A percentile compares a stretch with the other conserved stretches of the same genome.
phyloP scores from a whole-genome alignment of 2,888 invertebrate species.

The Scaptomyza polygonia region DNA sequence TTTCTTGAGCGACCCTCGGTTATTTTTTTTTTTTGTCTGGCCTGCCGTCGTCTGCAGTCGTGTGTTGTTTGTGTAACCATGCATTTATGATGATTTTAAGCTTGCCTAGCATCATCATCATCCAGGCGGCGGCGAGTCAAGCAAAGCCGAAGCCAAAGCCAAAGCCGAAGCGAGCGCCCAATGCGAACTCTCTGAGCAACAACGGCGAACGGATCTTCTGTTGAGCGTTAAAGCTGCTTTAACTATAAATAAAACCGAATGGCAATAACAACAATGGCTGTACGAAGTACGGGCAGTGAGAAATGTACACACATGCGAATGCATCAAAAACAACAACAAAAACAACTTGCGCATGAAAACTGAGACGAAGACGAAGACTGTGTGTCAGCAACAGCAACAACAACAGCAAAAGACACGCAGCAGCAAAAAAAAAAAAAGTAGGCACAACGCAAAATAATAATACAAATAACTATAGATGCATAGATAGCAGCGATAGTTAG shows the following conservation, averaged over 20 bases:
- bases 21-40: conserved; percentile 13
- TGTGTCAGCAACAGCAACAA: conserved; percentile 12
- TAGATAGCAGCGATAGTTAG: conserved; percentile 77
- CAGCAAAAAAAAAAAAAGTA: too few species aligned
- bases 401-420: conserved; percentile 36
- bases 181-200: background rate
- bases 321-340: conserved; percentile 67
- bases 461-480: conserved; percentile 79
- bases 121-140: conserved; percentile 40
- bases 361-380: conserved; percentile 28
- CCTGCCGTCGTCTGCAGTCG: conserved; percentile 18
- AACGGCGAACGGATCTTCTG: conserved; percentile 40
- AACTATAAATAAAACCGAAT: conserved; percentile 76
- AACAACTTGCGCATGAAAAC: conserved; percentile 53
- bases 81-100: conserved; percentile 81
- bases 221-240: conserved; percentile 67
- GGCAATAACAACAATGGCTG: conserved; percentile 58
- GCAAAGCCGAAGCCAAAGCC: conserved; percentile 9
- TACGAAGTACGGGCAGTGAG: background rate
- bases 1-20: conserved; percentile 11
- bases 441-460: conserved; percentile 77
- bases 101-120: conserved; percentile 68
- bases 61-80: conserved; percentile 64
- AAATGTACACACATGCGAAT: conserved; percentile 50
- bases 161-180: too few species aligned